Percentiles rank a stretch among this genome's conserved stretches.
These are phyloP conservation scores for Oncopeltus fasciatus DNA, from an alignment of 1,140 invertebrate genomes.

Conservation along the genomic window DNA sequence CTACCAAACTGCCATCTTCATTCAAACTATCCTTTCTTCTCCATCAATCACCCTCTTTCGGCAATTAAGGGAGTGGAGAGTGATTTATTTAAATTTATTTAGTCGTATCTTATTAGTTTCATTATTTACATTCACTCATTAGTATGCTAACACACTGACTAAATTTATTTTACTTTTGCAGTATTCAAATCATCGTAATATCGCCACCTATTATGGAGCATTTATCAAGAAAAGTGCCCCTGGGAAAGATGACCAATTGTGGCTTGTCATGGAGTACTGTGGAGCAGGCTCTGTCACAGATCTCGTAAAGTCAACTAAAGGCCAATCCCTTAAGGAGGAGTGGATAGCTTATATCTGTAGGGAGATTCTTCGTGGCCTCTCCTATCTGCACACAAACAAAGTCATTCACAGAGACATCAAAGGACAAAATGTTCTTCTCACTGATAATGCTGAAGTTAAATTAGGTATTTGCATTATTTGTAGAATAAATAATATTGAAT, in stretches of 20 bases:
- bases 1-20: too few relatives aligned
- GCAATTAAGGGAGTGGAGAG: too few relatives aligned
- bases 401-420: slow-evolving; percentile 99
- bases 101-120: too few relatives aligned
- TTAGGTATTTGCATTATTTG: too few relatives aligned
- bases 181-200: slow-evolving; percentile 98
- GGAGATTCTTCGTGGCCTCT: slow-evolving; percentile 90
- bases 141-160: too few relatives aligned
- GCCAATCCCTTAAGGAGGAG: slow-evolving; percentile 94
- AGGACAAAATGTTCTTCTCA: slow-evolving; percentile 97
- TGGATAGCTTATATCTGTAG: slow-evolving; percentile 99
- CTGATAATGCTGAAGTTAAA: slow-evolving; percentile 99
- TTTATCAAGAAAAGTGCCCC: slow-evolving; percentile 98
- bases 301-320: slow-evolving; percentile 97
- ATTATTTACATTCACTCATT: too few relatives aligned
- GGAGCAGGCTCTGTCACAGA: slow-evolving; percentile 97
- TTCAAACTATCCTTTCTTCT: too few relatives aligned
- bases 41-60: too few relatives aligned
- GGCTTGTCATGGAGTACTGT: slow-evolving; percentile 99
- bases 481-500: neutral
- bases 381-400: slow-evolving; percentile 96
- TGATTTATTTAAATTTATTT: too few relatives aligned
- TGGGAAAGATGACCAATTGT: slow-evolving; percentile 97
- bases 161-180: too few relatives aligned
- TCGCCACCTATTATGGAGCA: slow-evolving; percentile 99